Evolutionary conservation across 2,888 invertebrate species (phyloP).

Genomic region (Pristionchus arcanus): DNA sequence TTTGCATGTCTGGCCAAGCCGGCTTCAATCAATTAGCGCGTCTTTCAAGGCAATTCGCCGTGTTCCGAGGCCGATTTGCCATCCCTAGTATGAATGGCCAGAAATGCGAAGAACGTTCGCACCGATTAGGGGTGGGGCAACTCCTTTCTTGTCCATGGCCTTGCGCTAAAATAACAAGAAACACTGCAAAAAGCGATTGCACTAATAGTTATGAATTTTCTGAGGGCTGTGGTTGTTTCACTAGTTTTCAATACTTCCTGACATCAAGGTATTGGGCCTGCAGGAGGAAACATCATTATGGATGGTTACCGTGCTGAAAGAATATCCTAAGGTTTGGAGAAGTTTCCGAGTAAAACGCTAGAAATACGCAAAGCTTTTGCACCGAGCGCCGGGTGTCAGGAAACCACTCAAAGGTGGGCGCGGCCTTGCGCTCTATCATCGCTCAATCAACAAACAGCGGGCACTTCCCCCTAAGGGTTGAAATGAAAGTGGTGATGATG

Average conservation of each 20-base stretch:
- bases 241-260: too few relatives aligned
- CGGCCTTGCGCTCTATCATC: background rate
- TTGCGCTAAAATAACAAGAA: background rate
- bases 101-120: too few relatives aligned
- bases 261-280: too few relatives aligned
- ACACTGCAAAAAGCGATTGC: background rate
- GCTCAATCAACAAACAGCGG: background rate
- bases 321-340: background rate
- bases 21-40: too few relatives aligned
- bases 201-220: too few relatives aligned
- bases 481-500: background rate
- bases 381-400: background rate
- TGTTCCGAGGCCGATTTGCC: too few relatives aligned
- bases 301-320: background rate
- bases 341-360: background rate
- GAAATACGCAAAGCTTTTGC: background rate
- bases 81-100: too few relatives aligned
- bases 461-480: slow-evolving; percentile 6
- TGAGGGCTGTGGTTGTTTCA: too few relatives aligned
- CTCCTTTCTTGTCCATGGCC: background rate
- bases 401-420: background rate
- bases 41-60: too few relatives aligned
- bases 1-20: too few relatives aligned
- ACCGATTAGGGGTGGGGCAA: slow-evolving; percentile 24
- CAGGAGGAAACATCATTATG: too few relatives aligned